Evolutionary conservation across 2,797 vertebrate genomes (phyloP).

Genomic region (Channa striata): DNA sequence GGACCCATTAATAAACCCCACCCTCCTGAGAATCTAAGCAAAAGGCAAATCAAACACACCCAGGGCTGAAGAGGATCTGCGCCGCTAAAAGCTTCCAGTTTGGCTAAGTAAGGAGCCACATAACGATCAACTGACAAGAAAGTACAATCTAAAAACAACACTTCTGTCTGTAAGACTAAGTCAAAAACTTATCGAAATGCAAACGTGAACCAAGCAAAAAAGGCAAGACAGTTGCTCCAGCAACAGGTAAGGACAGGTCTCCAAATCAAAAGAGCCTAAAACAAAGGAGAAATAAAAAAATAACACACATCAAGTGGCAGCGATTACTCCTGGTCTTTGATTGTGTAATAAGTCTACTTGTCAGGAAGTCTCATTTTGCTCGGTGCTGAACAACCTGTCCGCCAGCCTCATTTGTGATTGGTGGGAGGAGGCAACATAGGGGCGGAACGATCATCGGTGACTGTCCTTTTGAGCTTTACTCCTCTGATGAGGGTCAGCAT

Average conservation of each 20-base stretch:
- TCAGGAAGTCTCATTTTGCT: slow-evolving; percentile 4
- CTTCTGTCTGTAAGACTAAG: slow-evolving; percentile 32
- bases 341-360: background rate
- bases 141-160: slow-evolving; percentile 32
- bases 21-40: slow-evolving; percentile 14
- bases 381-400: background rate
- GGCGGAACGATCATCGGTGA: slow-evolving; percentile 87
- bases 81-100: slow-evolving; percentile 20
- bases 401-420: slow-evolving; percentile 74
- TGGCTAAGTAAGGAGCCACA: slow-evolving; percentile 14
- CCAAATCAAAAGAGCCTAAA: slow-evolving; percentile 23
- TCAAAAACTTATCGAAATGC: slow-evolving; percentile 43
- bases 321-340: background rate
- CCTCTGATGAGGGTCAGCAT: slow-evolving; percentile 84
- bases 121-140: slow-evolving; percentile 25
- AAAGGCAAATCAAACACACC: slow-evolving; percentile 35
- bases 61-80: slow-evolving; percentile 16
- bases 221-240: slow-evolving; percentile 17
- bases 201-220: slow-evolving; percentile 26
- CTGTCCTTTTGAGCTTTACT: slow-evolving; percentile 82
- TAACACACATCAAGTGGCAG: slow-evolving; percentile 34
- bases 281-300: slow-evolving; percentile 37
- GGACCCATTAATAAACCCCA: slow-evolving; percentile 3
- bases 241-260: slow-evolving; percentile 28
- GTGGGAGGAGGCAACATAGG: slow-evolving; percentile 76